Evolutionary conservation across 2,888 invertebrate genomes (phyloP).

Genomic region (Micoletzkya japonica): DNA sequence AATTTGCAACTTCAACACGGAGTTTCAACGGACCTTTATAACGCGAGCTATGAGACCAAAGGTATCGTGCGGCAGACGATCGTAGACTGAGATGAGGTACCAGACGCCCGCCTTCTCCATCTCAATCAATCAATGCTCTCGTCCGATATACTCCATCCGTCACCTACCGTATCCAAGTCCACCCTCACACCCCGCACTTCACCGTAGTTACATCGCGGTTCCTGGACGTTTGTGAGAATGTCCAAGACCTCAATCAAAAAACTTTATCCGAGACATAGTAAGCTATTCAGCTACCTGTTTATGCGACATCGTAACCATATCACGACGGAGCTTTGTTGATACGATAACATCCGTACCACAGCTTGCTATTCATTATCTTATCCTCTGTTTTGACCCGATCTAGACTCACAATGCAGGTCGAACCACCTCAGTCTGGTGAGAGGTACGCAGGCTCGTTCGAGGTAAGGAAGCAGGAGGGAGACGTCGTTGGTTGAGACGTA

Average conservation of each 20-base stretch:
- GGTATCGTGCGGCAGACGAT: conserved; percentile 48
- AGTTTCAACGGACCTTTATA: background rate
- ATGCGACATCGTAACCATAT: conserved; percentile 47
- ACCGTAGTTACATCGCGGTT: conserved; percentile 41
- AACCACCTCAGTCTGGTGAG: conserved; percentile 46
- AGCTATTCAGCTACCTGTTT: conserved; percentile 31
- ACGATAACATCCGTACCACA: conserved; percentile 46
- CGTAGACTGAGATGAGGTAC: conserved; percentile 48
- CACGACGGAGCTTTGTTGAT: conserved; percentile 41
- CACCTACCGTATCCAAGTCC: conserved; percentile 38
- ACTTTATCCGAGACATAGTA: background rate
- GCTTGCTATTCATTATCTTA: conserved; percentile 33
- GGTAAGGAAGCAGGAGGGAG: conserved; percentile 43
- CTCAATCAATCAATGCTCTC: conserved; percentile 24
- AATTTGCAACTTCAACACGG: too few relatives aligned
- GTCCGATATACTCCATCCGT: background rate
- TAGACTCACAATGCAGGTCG: conserved; percentile 48
- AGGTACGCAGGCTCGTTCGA: conserved; percentile 45
- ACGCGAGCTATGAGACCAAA: conserved; percentile 41
- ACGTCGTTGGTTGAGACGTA: conserved; percentile 48
- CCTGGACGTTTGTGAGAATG: conserved; percentile 50
- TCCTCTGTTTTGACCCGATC: too few relatives aligned
- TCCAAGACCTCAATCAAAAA: conserved; percentile 38
- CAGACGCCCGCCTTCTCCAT: conserved; percentile 48
- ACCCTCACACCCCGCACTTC: conserved; percentile 43